Evolutionary conservation across 2,113 vertebrate species (phyloP).

Genomic region (Dicerorhinus sumatrensis): DNA sequence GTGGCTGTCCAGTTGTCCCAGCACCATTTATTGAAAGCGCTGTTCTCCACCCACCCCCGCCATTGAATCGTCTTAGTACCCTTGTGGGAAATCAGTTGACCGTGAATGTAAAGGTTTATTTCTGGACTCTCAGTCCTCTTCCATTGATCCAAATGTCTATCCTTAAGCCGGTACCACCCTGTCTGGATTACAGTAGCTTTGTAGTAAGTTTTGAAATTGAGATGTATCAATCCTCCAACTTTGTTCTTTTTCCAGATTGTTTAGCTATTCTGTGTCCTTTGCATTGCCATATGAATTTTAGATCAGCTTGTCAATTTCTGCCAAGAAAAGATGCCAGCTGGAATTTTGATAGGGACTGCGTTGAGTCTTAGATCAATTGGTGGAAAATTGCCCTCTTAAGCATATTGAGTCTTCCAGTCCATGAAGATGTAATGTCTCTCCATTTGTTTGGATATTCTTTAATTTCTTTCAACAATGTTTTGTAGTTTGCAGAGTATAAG

Average conservation of each 20-base stretch:
- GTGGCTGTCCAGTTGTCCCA: not conserved
- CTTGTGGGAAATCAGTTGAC: not conserved
- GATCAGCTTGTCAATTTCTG: slow-evolving; percentile 10
- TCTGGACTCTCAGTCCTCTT: not conserved
- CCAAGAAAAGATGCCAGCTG: not conserved
- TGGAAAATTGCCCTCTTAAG: not conserved
- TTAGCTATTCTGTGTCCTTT: slow-evolving; percentile 30
- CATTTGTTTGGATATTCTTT: slow-evolving; percentile 42
- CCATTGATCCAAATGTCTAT: not conserved
- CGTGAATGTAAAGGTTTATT: not conserved
- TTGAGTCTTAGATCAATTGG: not conserved
- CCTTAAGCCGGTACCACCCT: not conserved
- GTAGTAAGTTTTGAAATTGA: slow-evolving; percentile 49
- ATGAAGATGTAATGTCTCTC: not conserved
- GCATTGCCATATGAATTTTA: slow-evolving; percentile 44
- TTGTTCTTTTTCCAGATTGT: slow-evolving; percentile 12
- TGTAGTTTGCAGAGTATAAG: slow-evolving; percentile 1
- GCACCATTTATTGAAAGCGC: not conserved
- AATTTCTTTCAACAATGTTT: slow-evolving; percentile 7
- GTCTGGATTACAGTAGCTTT: not conserved
- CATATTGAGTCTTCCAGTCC: not conserved
- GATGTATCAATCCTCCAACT: not conserved
- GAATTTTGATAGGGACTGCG: not conserved
- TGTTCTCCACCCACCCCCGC: not conserved
- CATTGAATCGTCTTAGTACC: not conserved